Evolutionary conservation across 2,797 vertebrate species (phyloP).

Genomic region (Lutjanus argentimaculatus): DNA sequence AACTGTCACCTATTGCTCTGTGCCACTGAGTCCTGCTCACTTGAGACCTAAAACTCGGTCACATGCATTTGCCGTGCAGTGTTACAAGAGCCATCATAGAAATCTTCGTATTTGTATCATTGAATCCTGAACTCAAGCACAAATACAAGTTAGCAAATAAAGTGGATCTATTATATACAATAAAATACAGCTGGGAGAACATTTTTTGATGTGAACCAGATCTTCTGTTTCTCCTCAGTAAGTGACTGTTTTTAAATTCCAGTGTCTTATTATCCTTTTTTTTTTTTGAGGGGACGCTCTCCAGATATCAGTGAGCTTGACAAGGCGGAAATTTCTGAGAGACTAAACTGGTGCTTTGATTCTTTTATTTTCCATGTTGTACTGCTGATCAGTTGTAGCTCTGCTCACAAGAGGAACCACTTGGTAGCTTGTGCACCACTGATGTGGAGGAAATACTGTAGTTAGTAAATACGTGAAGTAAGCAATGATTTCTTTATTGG

Average conservation of each 20-base stretch:
- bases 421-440: conserved; percentile 5
- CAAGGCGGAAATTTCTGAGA: not conserved
- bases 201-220: not conserved
- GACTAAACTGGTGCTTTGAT: conserved; percentile 27
- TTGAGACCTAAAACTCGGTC: conserved; percentile 45
- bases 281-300: not conserved
- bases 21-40: conserved; percentile 63
- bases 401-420: conserved; percentile 8
- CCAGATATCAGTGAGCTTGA: not conserved
- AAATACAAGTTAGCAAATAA: not conserved
- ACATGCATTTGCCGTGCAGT: conserved; percentile 8
- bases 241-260: conserved; percentile 6
- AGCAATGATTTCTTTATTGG: not conserved
- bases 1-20: conserved; percentile 68
- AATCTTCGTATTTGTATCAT: not conserved
- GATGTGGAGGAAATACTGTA: not conserved
- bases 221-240: not conserved
- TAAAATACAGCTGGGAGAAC: not conserved
- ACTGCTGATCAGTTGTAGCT: conserved; percentile 3
- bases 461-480: not conserved
- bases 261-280: not conserved
- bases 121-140: conserved; percentile 18
- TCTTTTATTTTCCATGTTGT: conserved; percentile 15
- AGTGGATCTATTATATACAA: conserved; percentile 4
- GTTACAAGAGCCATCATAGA: conserved; percentile 16